Evolutionary conservation across 2,113 vertebrate genomes (phyloP), one percentile per base, ranked within the genome.

Genomic region (Galemys pyrenaicus): DNA sequence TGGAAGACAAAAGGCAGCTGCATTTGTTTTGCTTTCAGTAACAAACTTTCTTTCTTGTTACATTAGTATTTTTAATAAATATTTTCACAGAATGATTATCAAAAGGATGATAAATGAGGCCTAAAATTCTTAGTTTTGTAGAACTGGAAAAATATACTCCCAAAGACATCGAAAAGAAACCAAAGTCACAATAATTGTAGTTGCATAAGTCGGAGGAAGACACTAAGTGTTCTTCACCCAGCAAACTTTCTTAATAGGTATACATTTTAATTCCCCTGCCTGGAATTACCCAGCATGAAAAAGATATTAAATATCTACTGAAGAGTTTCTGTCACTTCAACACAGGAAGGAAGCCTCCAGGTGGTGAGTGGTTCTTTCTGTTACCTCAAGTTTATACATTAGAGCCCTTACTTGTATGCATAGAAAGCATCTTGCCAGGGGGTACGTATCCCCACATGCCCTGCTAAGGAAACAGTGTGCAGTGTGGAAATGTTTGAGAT

Each of bases 401-500:
- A 89, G 46, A 95, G 39, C 24, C 54, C 37, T 93, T 93, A 95
- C 87, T 94, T 89, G 60, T 68, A 94, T 84, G 71, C 84, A 73
- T 35, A 64, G 37, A 83, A 64, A 93, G 44, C 77, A 70, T 92
- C 84, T 90, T 92, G 78, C 92, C 83, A 73, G 51, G 74, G 74
- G 87, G 62, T 19, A 65, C 6, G 9, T n/a, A 87, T 26, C 65
- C 79, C 78, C 41, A 0, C 46, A 83, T 75, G 20, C 78, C 71
- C 87, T 68, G 41, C 92, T 84, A 49, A 79, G 84, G 83, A 95
- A 54, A 30, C 41, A 49, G 39, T 44, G 20, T 11, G 11, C 44
- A 35, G 67, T 46, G 39, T 93, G 93, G 89, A 94, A 95, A 96
- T 96, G 89, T 70, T 84, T 71, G 75, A 82, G 54, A 74, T 96